These are phyloP conservation scores for Momotus momota DNA, from an alignment of 2,797 vertebrate genomes.

Conservation along the genomic window DNA sequence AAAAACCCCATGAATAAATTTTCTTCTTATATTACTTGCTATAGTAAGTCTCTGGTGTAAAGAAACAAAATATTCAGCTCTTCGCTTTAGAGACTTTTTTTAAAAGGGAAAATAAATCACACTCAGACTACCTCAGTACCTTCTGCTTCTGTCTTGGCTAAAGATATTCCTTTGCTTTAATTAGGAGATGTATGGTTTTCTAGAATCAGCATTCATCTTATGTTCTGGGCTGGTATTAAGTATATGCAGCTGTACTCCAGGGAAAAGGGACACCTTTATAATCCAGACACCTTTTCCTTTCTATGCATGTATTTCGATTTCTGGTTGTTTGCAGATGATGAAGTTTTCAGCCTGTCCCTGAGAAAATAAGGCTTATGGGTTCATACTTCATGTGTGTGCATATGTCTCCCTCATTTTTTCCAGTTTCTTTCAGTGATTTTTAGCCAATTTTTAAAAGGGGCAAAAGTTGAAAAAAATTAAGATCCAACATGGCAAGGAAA, in stretches of 20 bases:
- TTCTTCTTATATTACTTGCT: background rate
- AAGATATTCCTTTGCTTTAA: slow-evolving; percentile 41
- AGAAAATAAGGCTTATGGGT: background rate
- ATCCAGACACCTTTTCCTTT: background rate
- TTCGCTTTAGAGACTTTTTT: slow-evolving; percentile 34
- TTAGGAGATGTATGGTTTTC: slow-evolving; percentile 54
- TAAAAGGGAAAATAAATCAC: slow-evolving; percentile 34
- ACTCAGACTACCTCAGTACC: background rate
- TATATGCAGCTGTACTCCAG: background rate
- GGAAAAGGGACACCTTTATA: background rate
- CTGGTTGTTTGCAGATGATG: background rate
- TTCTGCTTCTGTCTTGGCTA: background rate
- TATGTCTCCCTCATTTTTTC: background rate
- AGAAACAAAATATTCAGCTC: slow-evolving; percentile 27
- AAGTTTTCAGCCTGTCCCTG: background rate
- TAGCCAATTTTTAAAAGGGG: background rate
- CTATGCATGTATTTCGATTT: background rate
- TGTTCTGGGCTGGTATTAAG: background rate
- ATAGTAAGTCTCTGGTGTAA: background rate
- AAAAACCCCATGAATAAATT: slow-evolving; percentile 32
- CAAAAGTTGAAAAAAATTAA: background rate
- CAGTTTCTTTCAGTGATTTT: background rate
- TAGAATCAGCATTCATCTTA: slow-evolving; percentile 47
- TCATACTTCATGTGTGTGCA: background rate
- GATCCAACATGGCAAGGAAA: background rate